A percentile compares a stretch with the other conserved stretches of the same genome.
These are phyloP conservation scores for Anas capensis DNA, from an alignment of 2,797 vertebrate species.

Conservation along the genomic window DNA sequence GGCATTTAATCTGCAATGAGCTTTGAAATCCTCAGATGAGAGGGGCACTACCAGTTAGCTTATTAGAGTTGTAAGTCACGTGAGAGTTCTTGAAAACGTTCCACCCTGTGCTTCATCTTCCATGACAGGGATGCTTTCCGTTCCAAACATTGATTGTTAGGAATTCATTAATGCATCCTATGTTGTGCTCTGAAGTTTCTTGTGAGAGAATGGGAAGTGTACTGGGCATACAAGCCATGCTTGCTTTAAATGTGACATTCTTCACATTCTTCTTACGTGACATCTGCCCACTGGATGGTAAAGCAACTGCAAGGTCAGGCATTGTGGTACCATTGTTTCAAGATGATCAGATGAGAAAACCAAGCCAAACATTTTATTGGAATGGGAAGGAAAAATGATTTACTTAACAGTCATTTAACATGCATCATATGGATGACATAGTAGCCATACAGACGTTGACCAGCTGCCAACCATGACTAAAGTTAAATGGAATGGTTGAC, in stretches of 20 bases:
- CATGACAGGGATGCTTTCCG: background rate
- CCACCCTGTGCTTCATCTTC: background rate
- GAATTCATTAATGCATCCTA: background rate
- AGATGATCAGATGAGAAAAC: background rate
- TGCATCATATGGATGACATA: background rate
- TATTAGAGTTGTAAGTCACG: background rate
- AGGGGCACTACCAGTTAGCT: background rate
- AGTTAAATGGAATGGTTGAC: background rate
- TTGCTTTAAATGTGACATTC: background rate
- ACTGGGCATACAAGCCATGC: background rate
- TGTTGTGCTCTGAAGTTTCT: background rate
- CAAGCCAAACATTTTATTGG: background rate
- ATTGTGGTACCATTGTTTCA: background rate
- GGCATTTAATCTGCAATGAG: background rate
- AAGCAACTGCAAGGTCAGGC: background rate
- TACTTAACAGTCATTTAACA: background rate
- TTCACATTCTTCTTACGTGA: background rate
- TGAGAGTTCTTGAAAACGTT: background rate
- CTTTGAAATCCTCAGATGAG: background rate
- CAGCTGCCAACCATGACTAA: background rate
- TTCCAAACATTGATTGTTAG: background rate
- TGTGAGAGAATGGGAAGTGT: background rate
- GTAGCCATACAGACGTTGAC: background rate
- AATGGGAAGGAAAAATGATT: background rate
- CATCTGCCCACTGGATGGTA: background rate